These are phyloP conservation scores for Sturmia bella DNA, from an alignment of 2,888 invertebrate species.

Conservation along the genomic window DNA sequence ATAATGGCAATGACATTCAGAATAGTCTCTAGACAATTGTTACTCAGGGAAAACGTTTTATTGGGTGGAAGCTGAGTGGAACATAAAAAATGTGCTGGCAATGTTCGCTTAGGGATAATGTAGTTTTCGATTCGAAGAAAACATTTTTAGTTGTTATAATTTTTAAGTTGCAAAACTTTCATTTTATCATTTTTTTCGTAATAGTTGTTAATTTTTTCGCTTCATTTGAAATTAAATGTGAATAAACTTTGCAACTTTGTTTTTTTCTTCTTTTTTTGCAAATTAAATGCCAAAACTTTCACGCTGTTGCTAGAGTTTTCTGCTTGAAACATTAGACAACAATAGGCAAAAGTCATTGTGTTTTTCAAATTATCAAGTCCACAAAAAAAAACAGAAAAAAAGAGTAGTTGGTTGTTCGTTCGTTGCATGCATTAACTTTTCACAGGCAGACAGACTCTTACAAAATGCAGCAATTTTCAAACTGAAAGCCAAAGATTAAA, in stretches of 20 bases:
- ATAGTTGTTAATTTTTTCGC: conserved; percentile 13
- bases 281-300: conserved; percentile 66
- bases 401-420: conserved; percentile 16
- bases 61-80: no score
- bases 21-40: no score
- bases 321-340: conserved; percentile 59
- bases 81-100: no score
- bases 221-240: conserved; percentile 60
- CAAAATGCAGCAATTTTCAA: conserved; percentile 48
- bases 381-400: conserved; percentile 11
- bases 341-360: conserved; percentile 61
- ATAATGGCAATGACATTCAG: no score
- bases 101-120: no score
- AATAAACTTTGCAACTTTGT: conserved; percentile 59
- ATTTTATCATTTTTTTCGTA: conserved; percentile 23
- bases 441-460: conserved; percentile 1
- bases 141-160: neutral
- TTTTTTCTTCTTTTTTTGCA: conserved; percentile 11
- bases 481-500: conserved; percentile 54
- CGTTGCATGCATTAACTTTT: conserved; percentile 23
- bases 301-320: conserved; percentile 36
- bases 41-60: no score
- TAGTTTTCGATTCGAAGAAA: no score
- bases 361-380: conserved; percentile 67
- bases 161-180: conserved; percentile 40